phyloP scores from a whole-genome alignment of 2,888 invertebrate genomes.

The Cerastoderma edule region DNA sequence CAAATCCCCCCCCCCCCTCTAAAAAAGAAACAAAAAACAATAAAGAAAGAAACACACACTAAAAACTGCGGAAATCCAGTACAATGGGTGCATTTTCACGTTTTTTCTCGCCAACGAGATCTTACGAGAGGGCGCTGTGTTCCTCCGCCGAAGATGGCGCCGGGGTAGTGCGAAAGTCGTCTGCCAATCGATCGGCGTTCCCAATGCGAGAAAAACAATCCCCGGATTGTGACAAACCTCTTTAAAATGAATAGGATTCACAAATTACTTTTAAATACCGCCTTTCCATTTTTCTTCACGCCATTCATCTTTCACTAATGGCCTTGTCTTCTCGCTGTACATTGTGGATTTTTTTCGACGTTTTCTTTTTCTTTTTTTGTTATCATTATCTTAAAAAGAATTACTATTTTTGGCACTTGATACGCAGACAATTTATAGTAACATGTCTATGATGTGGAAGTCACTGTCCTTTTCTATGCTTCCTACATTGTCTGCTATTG shows the following conservation, averaged over 20 bases:
- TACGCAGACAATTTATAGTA: no score
- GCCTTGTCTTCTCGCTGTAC: conserved; percentile 14
- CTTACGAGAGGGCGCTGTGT: conserved; percentile 19
- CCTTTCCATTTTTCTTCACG: conserved; percentile 11
- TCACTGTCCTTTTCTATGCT: no score
- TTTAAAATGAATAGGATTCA: conserved; percentile 22
- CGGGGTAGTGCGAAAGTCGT: conserved; percentile 63
- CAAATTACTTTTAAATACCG: conserved; percentile 26
- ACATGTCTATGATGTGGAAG: no score
- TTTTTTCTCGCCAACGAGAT: conserved; percentile 18
- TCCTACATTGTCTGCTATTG: no score
- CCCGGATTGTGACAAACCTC: conserved; percentile 16
- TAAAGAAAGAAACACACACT: conserved; percentile 50
- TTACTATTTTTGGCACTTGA: no score
- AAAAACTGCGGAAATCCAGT: conserved; percentile 19
- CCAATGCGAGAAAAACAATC: conserved; percentile 45
- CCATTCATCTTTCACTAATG: conserved; percentile 18
- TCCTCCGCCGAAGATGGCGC: conserved; percentile 46
- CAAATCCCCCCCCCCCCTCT: no score
- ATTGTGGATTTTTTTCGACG: no score
- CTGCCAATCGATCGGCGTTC: conserved; percentile 35
- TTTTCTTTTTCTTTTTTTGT: no score
- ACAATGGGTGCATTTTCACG: conserved; percentile 23
- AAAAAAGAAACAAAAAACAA: no score
- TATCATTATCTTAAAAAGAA: no score